Evolutionary conservation across 2,797 vertebrate species (phyloP), one percentile per base, ranked within the genome.

Genomic region (Intellagama lesueurii): DNA sequence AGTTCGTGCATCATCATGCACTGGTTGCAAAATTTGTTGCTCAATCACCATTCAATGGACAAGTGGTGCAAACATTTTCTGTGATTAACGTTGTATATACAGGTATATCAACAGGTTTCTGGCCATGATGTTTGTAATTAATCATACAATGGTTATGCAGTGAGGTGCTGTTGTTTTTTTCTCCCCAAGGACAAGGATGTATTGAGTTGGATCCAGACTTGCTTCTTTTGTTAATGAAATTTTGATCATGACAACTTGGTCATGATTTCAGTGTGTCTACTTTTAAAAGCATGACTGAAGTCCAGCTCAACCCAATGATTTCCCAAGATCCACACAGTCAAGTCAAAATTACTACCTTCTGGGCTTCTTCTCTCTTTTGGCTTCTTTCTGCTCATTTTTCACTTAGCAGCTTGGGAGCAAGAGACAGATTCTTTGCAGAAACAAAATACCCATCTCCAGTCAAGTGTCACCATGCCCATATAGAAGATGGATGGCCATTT

Each of bases 381-480:
- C 4, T 88, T 19, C 32, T 47, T 52, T 89, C 24, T 83, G 3
- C 69, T 94, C 64, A 83, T 93, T 0, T 76, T 75, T 91, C 84
- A 81, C 35, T 1, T 26, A 83, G 49, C 47, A 30, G 44, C 83
- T 94, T 92, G 88, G 87, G 87, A 72, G 19, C 26, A 70, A n/a
- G 40, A 52, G n/a, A 30, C 28, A 30, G 19, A 90, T 56, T 84
- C 30, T 52, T 35, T 87, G 89, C 30, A 84, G 8, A 77, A 52
- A 19, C 72, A 83, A 93, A 89, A 6, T 0, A 35, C 89, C 40
- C 64, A 81, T 84, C 24, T 78, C 66, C 80, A 76, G 47, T 24
- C 64, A 91, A 87, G 86, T 90, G 89, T 89, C 81, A 91, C 82
- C 16, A 52, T 83, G 88, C 44, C 83, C 92, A 22, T 83, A 91